Conservation (phyloP, 2,113 vertebrate species). For the Mobula hypostoma region DNA sequence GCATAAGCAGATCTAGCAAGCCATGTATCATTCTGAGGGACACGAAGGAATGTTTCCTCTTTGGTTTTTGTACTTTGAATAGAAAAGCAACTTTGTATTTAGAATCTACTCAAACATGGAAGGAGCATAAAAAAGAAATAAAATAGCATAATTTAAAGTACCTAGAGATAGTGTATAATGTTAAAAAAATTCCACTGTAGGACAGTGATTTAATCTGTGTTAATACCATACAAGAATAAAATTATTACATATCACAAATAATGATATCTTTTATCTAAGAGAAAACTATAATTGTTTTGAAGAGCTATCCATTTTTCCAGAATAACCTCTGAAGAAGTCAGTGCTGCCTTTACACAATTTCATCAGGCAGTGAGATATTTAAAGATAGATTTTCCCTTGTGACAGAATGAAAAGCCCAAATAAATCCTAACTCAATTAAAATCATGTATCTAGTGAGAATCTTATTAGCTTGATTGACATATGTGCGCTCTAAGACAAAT, state of each 20-base stretch:
- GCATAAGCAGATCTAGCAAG: neutral
- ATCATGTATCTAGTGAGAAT: neutral
- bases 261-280: neutral
- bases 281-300: neutral
- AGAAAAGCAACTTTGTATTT: neutral
- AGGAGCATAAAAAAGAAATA: neutral
- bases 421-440: constrained; percentile 30
- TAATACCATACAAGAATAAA: neutral
- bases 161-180: neutral
- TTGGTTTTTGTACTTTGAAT: neutral
- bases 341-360: neutral
- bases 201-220: neutral
- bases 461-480: constrained; percentile 31
- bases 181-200: neutral
- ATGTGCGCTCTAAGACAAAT: constrained; percentile 2
- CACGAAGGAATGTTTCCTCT: neutral
- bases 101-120: neutral
- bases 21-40: neutral
- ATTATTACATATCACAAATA: neutral
- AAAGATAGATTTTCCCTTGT: neutral
- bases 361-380: neutral
- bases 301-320: neutral
- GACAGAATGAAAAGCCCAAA: neutral
- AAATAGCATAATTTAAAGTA: neutral
- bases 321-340: neutral